Conservation (phyloP, 30 jellyfish, hydroid and myxozoan genomes). For the Turritopsis dohrnii region DNA sequence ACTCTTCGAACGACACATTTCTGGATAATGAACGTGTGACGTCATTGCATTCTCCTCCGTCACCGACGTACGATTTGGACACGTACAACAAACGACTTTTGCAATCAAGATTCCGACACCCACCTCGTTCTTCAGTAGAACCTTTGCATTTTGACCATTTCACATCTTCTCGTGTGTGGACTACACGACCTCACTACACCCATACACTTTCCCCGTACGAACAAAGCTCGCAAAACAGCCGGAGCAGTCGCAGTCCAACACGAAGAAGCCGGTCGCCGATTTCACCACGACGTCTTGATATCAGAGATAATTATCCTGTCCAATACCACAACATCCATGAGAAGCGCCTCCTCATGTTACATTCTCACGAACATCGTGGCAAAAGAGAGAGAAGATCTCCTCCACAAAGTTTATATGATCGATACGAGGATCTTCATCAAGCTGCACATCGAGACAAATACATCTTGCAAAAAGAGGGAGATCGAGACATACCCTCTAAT, state of each 20-base stretch:
- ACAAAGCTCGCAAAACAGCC: background rate
- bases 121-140: conserved; percentile 16
- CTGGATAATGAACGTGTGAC: background rate
- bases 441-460: background rate
- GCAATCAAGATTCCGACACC: background rate
- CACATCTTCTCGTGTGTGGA: conserved; percentile 12
- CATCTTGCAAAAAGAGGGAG: background rate
- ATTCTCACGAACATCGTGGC: background rate
- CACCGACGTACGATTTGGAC: conserved; percentile 16
- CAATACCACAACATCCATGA: conserved; percentile 3
- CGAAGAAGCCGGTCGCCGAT: conserved; percentile 15
- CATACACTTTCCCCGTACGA: conserved; percentile 2
- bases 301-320: background rate
- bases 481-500: background rate
- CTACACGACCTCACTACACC: background rate
- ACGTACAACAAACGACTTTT: background rate
- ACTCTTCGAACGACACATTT: background rate
- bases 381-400: background rate
- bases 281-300: conserved; percentile 9
- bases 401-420: background rate
- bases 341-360: background rate
- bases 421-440: background rate
- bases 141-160: conserved; percentile 13
- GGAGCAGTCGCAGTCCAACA: conserved; percentile 15
- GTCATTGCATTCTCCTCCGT: background rate